Percentiles rank a stretch among this genome's conserved stretches.
Conservation (phyloP, 2,113 vertebrate genomes). For the Steatornis caripensis region DNA sequence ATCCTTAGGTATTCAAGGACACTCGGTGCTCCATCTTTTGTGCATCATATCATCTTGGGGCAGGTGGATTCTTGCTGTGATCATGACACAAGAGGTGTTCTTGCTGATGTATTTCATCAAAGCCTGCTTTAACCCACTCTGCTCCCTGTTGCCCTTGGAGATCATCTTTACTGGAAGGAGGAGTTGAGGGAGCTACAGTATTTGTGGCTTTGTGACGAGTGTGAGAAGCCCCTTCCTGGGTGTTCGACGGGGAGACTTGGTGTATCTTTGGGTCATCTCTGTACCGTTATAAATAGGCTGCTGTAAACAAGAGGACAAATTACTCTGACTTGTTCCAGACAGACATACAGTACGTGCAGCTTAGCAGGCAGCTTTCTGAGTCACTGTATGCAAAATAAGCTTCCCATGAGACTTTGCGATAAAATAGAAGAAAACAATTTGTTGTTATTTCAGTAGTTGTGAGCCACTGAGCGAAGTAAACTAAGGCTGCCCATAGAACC, state of each 20-base stretch:
- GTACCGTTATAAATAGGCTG: conserved; percentile 49
- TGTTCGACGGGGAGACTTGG: neutral
- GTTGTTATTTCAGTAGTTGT: conserved; percentile 26
- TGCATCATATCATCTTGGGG: neutral
- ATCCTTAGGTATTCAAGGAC: neutral
- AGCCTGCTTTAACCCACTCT: neutral
- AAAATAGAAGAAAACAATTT: conserved; percentile 51
- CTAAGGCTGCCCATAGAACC: neutral
- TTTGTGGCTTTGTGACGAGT: neutral
- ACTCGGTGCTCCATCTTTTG: neutral
- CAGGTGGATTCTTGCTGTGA: neutral
- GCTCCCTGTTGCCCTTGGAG: neutral
- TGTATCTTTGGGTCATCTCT: conserved; percentile 23
- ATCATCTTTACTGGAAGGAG: neutral
- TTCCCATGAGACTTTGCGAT: conserved; percentile 53
- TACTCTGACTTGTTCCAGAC: conserved; percentile 57
- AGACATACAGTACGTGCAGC: conserved; percentile 65
- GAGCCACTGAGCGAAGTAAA: conserved; percentile 1
- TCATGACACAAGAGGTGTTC: neutral
- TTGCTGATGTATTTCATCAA: neutral
- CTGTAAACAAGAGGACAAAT: conserved; percentile 66
- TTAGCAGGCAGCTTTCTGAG: conserved; percentile 66
- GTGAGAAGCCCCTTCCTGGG: conserved; percentile 37
- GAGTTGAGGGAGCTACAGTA: neutral
- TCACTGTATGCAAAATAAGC: conserved; percentile 65